Evolutionary conservation across 1,140 invertebrate genomes (phyloP), one percentile per base, ranked within the genome.

Genomic region (Nephotettix cincticeps): DNA sequence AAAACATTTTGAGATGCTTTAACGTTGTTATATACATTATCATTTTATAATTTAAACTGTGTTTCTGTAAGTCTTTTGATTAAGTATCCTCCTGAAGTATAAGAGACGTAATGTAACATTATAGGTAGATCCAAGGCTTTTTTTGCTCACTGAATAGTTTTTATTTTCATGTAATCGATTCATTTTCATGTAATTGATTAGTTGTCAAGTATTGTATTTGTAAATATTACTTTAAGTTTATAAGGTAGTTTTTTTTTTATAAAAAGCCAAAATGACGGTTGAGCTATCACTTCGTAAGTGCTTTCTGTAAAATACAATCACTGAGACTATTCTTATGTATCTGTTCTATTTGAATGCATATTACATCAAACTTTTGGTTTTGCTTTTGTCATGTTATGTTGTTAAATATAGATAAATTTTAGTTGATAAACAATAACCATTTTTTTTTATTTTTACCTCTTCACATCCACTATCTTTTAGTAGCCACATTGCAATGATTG

Each of bases 381-480:
- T 17, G 14, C 21, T 51, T 51, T 4, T 51, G 14, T 19, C 14
- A 21, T 51, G 19, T 51, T 51, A 21, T 51, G 6, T 51, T 19
- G 14, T 51, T 51, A 4, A 51, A 51, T 51, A 51, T n/a, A 51
- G 47, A 51, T 51, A 51, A 51, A 51, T 51, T 9, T 51, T 51
- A 51, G 47, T 51, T 51, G 47, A n/a, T 51, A 19, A 51, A 51
- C 6, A 21, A 51, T 19, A 51, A 51, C 47, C 47, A 51, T 51
- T 9, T 51, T 51, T 40, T 40, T 51, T 51, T 17, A 51, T 51
- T 51, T 51, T 51, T n/a, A 51, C 47, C 47, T 51, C 47, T 51
- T 51, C 14, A 21, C 3, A 51, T 51, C 47, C n/a, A n/a, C n/a
- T n/a, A n/a, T n/a, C n/a, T n/a, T n/a, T n/a, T n/a, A n/a, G n/a